Evolutionary conservation across 2,797 vertebrate genomes (phyloP), one percentile per base, ranked within the genome.

Genomic region (Dipus sagitta): DNA sequence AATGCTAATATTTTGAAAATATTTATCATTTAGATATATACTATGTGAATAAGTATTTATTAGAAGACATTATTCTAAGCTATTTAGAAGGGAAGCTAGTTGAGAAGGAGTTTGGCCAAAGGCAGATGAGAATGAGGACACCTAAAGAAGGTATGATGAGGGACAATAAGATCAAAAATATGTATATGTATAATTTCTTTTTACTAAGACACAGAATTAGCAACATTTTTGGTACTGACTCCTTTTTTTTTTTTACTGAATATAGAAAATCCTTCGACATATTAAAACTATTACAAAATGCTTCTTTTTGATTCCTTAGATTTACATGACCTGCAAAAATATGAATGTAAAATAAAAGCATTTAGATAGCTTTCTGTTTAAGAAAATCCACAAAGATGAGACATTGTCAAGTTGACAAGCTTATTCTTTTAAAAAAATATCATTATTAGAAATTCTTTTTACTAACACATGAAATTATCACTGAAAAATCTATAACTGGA

Each of bases 271-370:
- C 77, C 34, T 21, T 80, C 20, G 12, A 68, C 17, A 42, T 78
- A 64, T 18, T 92, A 68, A 79, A 8, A 72, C 24, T 86, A 70
- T 32, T 88, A 86, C 15, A 64, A 6, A 34, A 87, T 74, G 4
- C 42, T 13, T 80, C 3, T 68, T 94, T 87, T 42, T 75, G 15
- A 87, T 88, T 95, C 24, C 26, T 85, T 89, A 84, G 76, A 93
- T 84, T 88, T 24, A 76, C 54, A 60, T 52, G 52, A 52, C 38
- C 28, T 79, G 47, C 82, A 23, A 65, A 75, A 89, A 72, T 13
- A 65, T 30, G 54, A 79, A 85, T 71, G 15, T 62, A 77, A 77
- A 91, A 82, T 15, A 64, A 79, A 38, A 88, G 76, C 23, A 47
- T 21, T 24, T 58, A 32, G 18, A 62, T 34, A 86, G 4, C 23